Evolutionary conservation across 2,888 invertebrate genomes (phyloP), one percentile per base, ranked within the genome.

Genomic region (Amphipoea lucens): DNA sequence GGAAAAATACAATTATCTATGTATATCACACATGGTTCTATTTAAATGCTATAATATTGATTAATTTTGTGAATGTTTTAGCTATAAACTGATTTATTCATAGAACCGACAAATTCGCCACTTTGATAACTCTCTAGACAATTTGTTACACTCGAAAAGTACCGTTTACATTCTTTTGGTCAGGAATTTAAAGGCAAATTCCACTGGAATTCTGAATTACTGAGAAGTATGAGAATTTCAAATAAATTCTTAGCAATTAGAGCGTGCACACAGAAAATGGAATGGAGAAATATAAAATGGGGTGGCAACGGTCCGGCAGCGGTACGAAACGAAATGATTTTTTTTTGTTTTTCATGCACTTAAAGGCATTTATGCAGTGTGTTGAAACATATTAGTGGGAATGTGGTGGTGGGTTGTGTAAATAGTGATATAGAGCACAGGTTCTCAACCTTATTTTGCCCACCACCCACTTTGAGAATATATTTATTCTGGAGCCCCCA

Each of bases 201-300:
- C 45, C 29, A 0, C 60, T 71, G 74, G 67, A 74, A 65, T 74
- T 51, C 83, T 20, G n/a, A 70, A 83, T 68, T 83, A 71, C 74
- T 65, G 36, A 63, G 63, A 74, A 83, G 78, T 83, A 83, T 66
- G 66, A 68, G 87, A 78, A 84, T 86, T 86, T 78, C 63, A 78
- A 86, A 84, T 78, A 84, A 78, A 86, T 84, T 84, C 87, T 66
- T 68, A 74, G 78, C 78, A 86, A 86, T 86, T 84, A 84, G 78
- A 83, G 62, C 87, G 83, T 74, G 83, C 73, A 72, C 63, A 74
- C 83, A 67, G 66, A 74, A 78, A 83, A 78, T 86, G 82, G 74
- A 85, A 80, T n/a, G 68, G 81, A 74, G 80, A 85, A 82, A 73
- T 69, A 70, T 81, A 85, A 84, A 82, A 81, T 70, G 63, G 51